A percentile compares a stretch with the other conserved stretches of the same genome.
Conservation (phyloP, 23 tunicate species). For the Diplosoma virens region DNA sequence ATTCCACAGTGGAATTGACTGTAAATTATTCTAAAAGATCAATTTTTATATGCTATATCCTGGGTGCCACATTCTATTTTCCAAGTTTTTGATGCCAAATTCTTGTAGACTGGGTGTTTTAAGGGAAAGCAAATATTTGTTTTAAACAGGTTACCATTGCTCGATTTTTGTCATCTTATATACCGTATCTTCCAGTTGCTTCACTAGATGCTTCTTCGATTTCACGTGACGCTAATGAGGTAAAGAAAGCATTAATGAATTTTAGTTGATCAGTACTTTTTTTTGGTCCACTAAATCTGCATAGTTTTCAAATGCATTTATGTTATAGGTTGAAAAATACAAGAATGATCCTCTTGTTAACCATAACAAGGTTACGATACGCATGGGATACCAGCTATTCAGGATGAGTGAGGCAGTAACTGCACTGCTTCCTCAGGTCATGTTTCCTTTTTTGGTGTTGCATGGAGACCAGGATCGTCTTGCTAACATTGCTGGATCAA, state of each 20-base stretch:
- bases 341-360: conserved; percentile 53
- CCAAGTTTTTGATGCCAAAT: too few species aligned
- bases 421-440: conserved; percentile 19
- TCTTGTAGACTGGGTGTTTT: too few species aligned
- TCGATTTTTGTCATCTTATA: background rate
- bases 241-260: background rate
- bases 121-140: too few species aligned
- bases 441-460: conserved; percentile 49
- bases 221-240: background rate
- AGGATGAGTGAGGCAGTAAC: background rate
- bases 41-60: too few species aligned
- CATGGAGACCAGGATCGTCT: conserved; percentile 74
- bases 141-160: background rate
- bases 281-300: background rate
- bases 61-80: too few species aligned
- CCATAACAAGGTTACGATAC: conserved; percentile 21
- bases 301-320: background rate
- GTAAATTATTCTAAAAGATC: too few species aligned
- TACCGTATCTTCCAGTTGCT: conserved; percentile 3
- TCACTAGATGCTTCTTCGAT: background rate
- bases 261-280: background rate
- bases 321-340: conserved; percentile 51
- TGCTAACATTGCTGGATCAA: conserved; percentile 46
- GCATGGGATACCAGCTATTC: conserved; percentile 44
- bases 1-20: too few species aligned